A percentile compares a stretch with the other conserved stretches of the same genome.
Conservation (phyloP, 2,797 vertebrate species). For the Sebastes oblongus region DNA sequence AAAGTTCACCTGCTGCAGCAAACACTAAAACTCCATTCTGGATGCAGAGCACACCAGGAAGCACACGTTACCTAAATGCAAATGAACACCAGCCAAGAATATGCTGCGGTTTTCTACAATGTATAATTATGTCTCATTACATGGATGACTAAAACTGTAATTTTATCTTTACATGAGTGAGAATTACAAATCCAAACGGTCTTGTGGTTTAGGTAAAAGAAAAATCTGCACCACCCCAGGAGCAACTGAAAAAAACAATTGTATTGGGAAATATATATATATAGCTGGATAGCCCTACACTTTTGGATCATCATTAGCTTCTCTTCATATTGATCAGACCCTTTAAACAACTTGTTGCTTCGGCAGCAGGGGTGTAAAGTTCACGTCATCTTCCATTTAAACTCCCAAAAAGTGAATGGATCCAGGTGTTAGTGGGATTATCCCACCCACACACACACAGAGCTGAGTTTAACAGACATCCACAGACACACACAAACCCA, state of each 20-base stretch:
- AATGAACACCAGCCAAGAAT: constrained; percentile 54
- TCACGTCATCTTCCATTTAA: constrained; percentile 35
- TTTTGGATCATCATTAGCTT: background rate
- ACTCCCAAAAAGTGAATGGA: constrained; percentile 42
- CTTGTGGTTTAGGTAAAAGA: background rate
- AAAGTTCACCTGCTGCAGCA: constrained; percentile 37
- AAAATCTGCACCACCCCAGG: background rate
- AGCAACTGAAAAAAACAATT: background rate
- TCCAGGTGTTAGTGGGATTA: constrained; percentile 61
- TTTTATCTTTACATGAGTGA: constrained; percentile 46
- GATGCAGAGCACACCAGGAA: constrained; percentile 17
- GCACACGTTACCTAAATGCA: constrained; percentile 32
- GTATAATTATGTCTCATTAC: constrained; percentile 59
- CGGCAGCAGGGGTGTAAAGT: constrained; percentile 17
- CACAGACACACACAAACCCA: constrained; percentile 35
- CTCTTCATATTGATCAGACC: background rate
- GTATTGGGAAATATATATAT: background rate
- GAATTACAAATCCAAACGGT: constrained; percentile 7
- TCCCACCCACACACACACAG: constrained; percentile 35
- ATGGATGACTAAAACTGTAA: constrained; percentile 58
- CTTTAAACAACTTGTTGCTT: constrained; percentile 29
- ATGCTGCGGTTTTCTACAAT: constrained; percentile 38
- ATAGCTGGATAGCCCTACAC: background rate
- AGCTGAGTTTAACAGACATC: constrained; percentile 42
- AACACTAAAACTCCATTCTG: constrained; percentile 10